Evolutionary conservation across 2,888 invertebrate species (phyloP), one percentile per base, ranked within the genome.

Genomic region (Ferdinandea cuprea): DNA sequence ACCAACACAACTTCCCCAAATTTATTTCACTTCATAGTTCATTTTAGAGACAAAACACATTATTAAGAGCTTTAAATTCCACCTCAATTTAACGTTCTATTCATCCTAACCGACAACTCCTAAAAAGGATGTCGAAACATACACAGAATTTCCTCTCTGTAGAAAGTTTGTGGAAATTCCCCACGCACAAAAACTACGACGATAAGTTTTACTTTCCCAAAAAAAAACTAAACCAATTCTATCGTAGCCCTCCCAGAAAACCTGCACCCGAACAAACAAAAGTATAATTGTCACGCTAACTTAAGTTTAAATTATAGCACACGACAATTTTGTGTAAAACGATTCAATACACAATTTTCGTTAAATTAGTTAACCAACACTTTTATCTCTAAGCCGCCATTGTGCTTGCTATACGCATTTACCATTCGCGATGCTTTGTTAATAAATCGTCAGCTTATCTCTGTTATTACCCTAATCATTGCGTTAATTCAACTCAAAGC

Each of bases 401-500:
- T 8, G 8, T 17, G 5, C 5, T 3, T 5, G 25, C 25, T 17
- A 32, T 17, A 32, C 35, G 17, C 11, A 40, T 13, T 13, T 5
- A 15, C 13, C 21, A 32, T 25, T 7, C 21, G 44, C 44, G 58
- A 25, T 11, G 40, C 4, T 46, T 40, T 40, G 71, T 66, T 52
- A 58, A 79, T 66, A 73, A 73, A 74, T 76, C 59, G 21, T 17
- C 65, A 40, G 54, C 32, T 76, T 42, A 76, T 76, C 68, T 69
- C 40, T 40, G 48, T 30, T 40, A 28, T 30, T 63, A 69, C 52
- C 71, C 59, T 74, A 74, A 74, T 80, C 69, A 58, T 65, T 63
- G 50, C 56, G 74, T 80, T 80, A 77, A 81, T 81, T 77, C 77
- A 71, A 56, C 68, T 58, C 46, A 52, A 46, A 71, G 59, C 61